A percentile compares a stretch with the other conserved stretches of the same genome.
phyloP scores from a whole-genome alignment of 2,888 invertebrate genomes.

The Rhamnusium bicolor region DNA sequence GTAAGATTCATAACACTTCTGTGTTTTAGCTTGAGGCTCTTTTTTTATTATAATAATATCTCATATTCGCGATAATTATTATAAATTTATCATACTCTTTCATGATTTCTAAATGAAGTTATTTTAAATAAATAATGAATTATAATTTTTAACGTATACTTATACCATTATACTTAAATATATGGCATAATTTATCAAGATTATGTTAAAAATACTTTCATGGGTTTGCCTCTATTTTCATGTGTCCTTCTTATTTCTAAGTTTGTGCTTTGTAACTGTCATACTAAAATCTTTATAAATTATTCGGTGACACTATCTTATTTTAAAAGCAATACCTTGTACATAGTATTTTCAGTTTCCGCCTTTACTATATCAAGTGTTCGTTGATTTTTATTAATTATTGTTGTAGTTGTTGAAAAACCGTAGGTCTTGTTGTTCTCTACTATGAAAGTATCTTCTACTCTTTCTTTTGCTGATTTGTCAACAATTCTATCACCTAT shows the following conservation, averaged over 20 bases:
- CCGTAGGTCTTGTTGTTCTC: no score
- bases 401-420: no score
- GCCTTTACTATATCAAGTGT: no score
- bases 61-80: conserved; percentile 9
- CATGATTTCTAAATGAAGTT: conserved; percentile 16
- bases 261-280: not conserved
- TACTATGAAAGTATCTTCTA: no score
- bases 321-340: not conserved
- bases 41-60: conserved; percentile 6
- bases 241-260: not conserved
- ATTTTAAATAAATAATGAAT: conserved; percentile 3
- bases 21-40: not conserved
- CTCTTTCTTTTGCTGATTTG: no score
- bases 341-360: no score
- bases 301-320: not conserved
- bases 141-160: not conserved
- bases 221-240: not conserved
- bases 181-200: conserved; percentile 3
- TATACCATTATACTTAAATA: not conserved
- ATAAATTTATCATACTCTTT: conserved; percentile 14
- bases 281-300: not conserved
- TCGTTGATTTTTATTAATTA: no score
- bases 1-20: not conserved
- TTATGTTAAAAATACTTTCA: conserved; percentile 7
- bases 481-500: no score